Percentiles rank a stretch among this genome's conserved stretches.
phyloP scores from a whole-genome alignment of 2,113 vertebrate genomes.

The Mastomys natalensis region DNA sequence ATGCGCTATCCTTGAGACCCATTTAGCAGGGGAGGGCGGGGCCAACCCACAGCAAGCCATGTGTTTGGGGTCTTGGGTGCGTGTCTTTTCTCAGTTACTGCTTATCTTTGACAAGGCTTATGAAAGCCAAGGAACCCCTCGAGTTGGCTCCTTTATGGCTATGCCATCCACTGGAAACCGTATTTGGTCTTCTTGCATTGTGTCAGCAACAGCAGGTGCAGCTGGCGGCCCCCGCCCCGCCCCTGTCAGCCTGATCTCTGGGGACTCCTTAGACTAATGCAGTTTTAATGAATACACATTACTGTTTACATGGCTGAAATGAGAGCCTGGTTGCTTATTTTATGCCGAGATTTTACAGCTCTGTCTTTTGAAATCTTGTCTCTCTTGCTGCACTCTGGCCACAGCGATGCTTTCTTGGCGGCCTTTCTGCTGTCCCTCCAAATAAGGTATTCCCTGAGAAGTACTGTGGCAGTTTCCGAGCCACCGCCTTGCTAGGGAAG shows the following conservation, averaged over 20 bases:
- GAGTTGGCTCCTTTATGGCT: background rate
- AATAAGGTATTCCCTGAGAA: constrained; percentile 56
- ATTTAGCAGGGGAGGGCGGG: background rate
- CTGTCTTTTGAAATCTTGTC: constrained; percentile 59
- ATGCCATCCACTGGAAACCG: background rate
- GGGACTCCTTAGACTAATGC: constrained; percentile 74
- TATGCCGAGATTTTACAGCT: constrained; percentile 31
- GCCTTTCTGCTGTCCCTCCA: constrained; percentile 19
- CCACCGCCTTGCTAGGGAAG: background rate
- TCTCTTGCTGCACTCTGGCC: constrained; percentile 1
- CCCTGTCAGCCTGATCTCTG: background rate
- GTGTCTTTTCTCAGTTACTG: background rate
- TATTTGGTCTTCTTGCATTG: constrained; percentile 19
- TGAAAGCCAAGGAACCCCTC: background rate
- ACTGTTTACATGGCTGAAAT: constrained; percentile 68
- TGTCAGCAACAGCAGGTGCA: constrained; percentile 66
- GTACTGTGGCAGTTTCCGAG: rapidly evolving
- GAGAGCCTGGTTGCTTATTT: constrained; percentile 63
- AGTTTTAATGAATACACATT: constrained; percentile 79
- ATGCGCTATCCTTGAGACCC: background rate
- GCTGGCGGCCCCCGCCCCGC: background rate
- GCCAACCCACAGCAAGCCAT: background rate
- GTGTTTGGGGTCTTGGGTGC: background rate
- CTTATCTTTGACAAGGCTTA: constrained; percentile 25
- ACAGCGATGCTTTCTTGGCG: background rate